These are phyloP conservation scores for Notarius quadriscutis DNA, from an alignment of 2,113 vertebrate species.

Conservation along the genomic window DNA sequence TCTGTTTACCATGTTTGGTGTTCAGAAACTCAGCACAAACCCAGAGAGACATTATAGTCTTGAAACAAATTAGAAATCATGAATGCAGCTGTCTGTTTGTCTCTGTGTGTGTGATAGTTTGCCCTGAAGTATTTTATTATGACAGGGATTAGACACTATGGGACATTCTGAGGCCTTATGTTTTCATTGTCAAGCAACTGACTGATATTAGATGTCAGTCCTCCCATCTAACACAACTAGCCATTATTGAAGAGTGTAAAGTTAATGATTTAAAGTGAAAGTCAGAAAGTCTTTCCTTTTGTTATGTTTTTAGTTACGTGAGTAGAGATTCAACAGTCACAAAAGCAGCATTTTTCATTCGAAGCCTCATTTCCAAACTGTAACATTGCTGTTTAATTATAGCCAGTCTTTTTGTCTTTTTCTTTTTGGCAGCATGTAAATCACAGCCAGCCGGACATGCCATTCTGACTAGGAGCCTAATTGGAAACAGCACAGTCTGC, in stretches of 20 bases:
- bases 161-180: neutral
- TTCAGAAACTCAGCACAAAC: neutral
- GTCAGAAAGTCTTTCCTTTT: neutral
- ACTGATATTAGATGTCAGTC: too few species aligned
- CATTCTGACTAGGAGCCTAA: slow-evolving; percentile 52
- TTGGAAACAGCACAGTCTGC: slow-evolving; percentile 49
- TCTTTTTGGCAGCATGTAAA: slow-evolving; percentile 38
- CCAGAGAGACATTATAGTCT: neutral
- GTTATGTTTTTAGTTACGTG: neutral
- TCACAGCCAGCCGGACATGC: slow-evolving; percentile 51
- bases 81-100: neutral
- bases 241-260: neutral
- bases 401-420: slow-evolving; percentile 21
- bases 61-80: slow-evolving; percentile 1
- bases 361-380: neutral
- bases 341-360: neutral
- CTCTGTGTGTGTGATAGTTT: neutral
- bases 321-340: neutral
- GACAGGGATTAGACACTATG: neutral
- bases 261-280: neutral
- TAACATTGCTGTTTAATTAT: neutral
- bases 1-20: slow-evolving; percentile 9
- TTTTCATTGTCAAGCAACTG: neutral
- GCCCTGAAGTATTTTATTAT: neutral
- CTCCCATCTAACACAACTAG: neutral